Evolutionary conservation across 1,140 invertebrate species (phyloP).

Genomic region (Pachypsylla venusta): DNA sequence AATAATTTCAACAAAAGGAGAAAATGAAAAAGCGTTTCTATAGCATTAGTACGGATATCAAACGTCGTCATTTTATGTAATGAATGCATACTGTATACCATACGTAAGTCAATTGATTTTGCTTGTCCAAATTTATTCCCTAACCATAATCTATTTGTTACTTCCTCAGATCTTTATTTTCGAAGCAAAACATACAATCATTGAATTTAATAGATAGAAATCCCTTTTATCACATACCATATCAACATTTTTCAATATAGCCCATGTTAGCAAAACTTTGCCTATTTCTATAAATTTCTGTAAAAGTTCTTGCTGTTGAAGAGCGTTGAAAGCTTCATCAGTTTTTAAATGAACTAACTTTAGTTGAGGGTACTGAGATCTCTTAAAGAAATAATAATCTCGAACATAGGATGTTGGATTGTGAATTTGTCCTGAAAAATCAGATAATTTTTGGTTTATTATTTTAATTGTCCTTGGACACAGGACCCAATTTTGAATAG

Average conservation of each 20-base stretch:
- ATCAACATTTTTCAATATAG: slow-evolving; percentile 76
- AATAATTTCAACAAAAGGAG: no score
- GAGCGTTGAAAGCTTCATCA: slow-evolving; percentile 73
- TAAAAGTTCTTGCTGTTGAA: slow-evolving; percentile 83
- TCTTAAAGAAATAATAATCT: slow-evolving; percentile 98
- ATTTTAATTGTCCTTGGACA: no score
- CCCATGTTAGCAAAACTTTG: slow-evolving; percentile 79
- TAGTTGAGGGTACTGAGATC: slow-evolving; percentile 40
- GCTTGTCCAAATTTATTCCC: no score
- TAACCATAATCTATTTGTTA: background rate
- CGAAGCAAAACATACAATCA: background rate
- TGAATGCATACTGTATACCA: no score
- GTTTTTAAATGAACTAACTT: slow-evolving; percentile 47
- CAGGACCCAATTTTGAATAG: no score
- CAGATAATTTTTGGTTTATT: no score
- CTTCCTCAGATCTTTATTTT: no score
- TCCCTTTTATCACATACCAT: slow-evolving; percentile 40
- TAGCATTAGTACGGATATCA: no score
- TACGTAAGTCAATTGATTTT: no score
- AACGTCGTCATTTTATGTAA: no score
- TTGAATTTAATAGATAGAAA: slow-evolving; percentile 9
- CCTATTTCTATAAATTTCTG: slow-evolving; percentile 96
- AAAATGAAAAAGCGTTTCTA: no score
- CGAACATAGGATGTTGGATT: slow-evolving; percentile 87
- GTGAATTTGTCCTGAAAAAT: slow-evolving; percentile 75